Base-by-base conservation (phyloP, 2,888 invertebrate species). In the Hydroisotoma schaefferi region DNA sequence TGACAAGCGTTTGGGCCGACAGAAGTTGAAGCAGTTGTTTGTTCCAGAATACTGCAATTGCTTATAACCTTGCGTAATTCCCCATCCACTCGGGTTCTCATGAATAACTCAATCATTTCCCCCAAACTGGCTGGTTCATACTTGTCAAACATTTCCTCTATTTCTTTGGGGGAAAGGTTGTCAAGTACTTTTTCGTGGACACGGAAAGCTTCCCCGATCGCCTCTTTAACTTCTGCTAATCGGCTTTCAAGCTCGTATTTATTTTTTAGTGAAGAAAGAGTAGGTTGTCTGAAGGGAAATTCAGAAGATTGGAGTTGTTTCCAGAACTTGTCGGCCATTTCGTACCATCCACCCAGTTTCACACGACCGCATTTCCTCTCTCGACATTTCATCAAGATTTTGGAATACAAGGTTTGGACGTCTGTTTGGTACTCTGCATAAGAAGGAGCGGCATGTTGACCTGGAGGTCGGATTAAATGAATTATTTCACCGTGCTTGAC, bases 301-400 rank as follows among this genome's bases (percentile, higher is more conserved):
- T 38, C 26, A 18, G 33, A 33, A 6, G 48, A 12, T 18, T 49
- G 26, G n/a, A 57, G 22, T 15, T 57, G 25, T n/a, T 51, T 18
- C 57, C 57, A 57, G 8, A 57, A 20, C 0, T 0, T 10, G 2
- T 49, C 22, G 2, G 51, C 22, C 12, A 12, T 22, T 51, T 27
- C 27, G 15, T 38, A 44, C 57, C 57, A 57, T n/a, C 28, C n/a
- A 8, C 44, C 52, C 12, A 57, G 25, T 20, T 51, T 57, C 5
- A 51, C 12, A 23, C 53, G 53, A 51, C 26, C 22, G n/a, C 29
- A 23, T 28, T 44, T 27, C 22, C 18, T 43, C 20, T n/a, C 28
- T 15, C 10, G 2, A 22, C 26, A n/a, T 18, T 4, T 18, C 3
- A 29, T 18, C n/a, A 57, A 27, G 10, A 57, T 57, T 15, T 43